Percentiles rank a stretch among this genome's conserved stretches.
These are phyloP conservation scores for Drosophila crucigera DNA, from an alignment of 2,888 invertebrate genomes.

Conservation along the genomic window DNA sequence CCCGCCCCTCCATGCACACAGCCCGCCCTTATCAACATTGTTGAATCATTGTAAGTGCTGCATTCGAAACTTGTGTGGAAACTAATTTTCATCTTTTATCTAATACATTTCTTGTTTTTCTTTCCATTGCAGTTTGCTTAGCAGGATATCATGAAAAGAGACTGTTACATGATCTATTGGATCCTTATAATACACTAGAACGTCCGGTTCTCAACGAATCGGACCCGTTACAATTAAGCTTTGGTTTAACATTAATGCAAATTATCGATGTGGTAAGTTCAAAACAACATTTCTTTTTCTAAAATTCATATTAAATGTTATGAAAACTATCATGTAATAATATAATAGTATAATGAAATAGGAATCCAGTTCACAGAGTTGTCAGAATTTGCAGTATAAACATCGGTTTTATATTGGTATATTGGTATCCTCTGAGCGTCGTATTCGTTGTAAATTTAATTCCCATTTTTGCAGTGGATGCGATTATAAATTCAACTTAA, in stretches of 20 bases:
- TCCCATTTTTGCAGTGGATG: constrained; percentile 3
- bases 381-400: neutral
- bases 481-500: constrained; percentile 17
- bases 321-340: neutral
- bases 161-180: constrained; percentile 95
- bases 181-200: constrained; percentile 97
- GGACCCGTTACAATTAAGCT: constrained; percentile 97
- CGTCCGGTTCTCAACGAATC: constrained; percentile 98
- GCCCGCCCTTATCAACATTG: constrained; percentile 6
- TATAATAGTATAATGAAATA: neutral
- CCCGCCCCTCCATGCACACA: neutral
- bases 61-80: constrained; percentile 29
- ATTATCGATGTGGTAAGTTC: constrained; percentile 97
- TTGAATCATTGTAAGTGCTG: constrained; percentile 29
- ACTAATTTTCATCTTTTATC: constrained; percentile 36
- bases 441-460: neutral
- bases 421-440: neutral
- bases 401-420: too few relatives aligned
- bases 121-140: constrained; percentile 84
- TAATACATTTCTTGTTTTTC: constrained; percentile 36
- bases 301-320: neutral
- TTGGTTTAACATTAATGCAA: constrained; percentile 98
- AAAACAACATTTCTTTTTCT: neutral
- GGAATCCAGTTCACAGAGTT: neutral
- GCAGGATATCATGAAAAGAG: constrained; percentile 97